Base-by-base conservation (phyloP, 1,140 invertebrate species). In the Drosophila sp. region DNA sequence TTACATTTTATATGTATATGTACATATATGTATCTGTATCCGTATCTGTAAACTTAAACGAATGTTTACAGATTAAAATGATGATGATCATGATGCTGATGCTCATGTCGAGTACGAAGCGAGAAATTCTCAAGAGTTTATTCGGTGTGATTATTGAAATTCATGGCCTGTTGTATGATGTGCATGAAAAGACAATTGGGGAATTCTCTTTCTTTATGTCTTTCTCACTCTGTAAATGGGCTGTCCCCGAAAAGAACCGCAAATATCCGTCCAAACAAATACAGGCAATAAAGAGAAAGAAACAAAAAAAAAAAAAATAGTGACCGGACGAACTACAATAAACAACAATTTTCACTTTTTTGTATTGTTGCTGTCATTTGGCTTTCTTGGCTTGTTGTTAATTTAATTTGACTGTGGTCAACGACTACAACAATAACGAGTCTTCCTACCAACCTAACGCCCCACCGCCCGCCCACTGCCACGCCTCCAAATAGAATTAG, bases 381-480 rank as follows among this genome's bases (percentile, higher is more conserved):
- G 41, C 41, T 65, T 54, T 56, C 63, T 58, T 58, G 54, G 18
- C 53, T 27, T 48, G 64, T 75, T 83, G 76, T 79, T 84, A 78
- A 86, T 86, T 86, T 87, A 72, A 86, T 87, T 86, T 81, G 74
- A 72, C 65, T 86, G 74, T 65, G 78, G 82, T 65, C 78, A 84
- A 79, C 80, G 77, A 84, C 73, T 72, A 79, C 78, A 69, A 48
- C 67, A 57, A 38, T 57, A 66, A 62, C 4, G 43, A 59, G 34
- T 45, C 11, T 43, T 51, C 50, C 50, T 34, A 45, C 62, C 51
- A 34, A 45, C 43, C 43, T 54, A n/a, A 45, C 46, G 41, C 36
- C 40, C 62, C 34, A 56, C 38, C 45, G 36, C 29, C 40, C 69
- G 38, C 58, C 51, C 61, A 45, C 40, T 41, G 59, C 38, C 16